Percentiles rank a stretch among this genome's conserved stretches.
Conservation (phyloP, 2,888 invertebrate genomes). For the Oxyscelio sp. region DNA sequence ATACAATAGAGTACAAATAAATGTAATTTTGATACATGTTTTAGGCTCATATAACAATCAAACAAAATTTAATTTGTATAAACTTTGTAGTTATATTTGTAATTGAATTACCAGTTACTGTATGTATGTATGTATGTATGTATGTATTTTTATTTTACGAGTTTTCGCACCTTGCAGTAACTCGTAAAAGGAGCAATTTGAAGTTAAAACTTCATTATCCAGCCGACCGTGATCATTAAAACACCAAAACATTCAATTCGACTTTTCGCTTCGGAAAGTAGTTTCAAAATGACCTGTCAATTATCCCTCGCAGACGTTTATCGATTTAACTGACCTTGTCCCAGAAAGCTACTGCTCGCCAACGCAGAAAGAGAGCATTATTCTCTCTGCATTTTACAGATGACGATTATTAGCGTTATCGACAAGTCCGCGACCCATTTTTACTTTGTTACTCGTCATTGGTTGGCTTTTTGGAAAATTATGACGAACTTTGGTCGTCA, state of each 20-base stretch:
- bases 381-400: conserved; percentile 32
- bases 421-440: conserved; percentile 28
- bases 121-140: too few relatives aligned
- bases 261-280: conserved; percentile 25
- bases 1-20: too few relatives aligned
- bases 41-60: too few relatives aligned
- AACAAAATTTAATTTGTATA: too few relatives aligned
- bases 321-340: conserved; percentile 66
- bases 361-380: conserved; percentile 50
- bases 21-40: too few relatives aligned
- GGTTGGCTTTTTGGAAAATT: conserved; percentile 26
- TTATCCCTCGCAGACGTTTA: conserved; percentile 39
- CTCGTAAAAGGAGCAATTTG: too few relatives aligned
- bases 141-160: too few relatives aligned
- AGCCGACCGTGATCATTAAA: conserved; percentile 12
- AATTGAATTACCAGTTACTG: too few relatives aligned
- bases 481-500: conserved; percentile 20
- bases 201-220: background rate
- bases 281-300: conserved; percentile 52
- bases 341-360: conserved; percentile 56
- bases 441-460: conserved; percentile 4
- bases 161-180: too few relatives aligned
- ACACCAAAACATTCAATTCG: conserved; percentile 5
- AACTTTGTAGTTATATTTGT: too few relatives aligned
- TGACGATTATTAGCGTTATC: conserved; percentile 31